Percentiles rank a stretch among this genome's conserved stretches.
Conservation (phyloP, 2,888 invertebrate species). For the Furcula furcula region DNA sequence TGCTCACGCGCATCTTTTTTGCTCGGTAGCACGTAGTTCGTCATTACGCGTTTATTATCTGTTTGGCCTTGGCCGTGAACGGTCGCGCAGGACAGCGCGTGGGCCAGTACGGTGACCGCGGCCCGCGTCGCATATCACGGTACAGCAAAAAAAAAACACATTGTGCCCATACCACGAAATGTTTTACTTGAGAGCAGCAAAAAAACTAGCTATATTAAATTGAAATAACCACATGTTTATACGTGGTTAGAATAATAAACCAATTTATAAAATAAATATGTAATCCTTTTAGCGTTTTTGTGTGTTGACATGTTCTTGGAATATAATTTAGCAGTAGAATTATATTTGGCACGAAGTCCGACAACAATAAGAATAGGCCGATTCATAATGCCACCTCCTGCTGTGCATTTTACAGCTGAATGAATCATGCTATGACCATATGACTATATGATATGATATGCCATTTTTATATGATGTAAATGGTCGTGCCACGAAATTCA, state of each 20-base stretch:
- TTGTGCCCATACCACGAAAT: slow-evolving; percentile 35
- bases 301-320: slow-evolving; percentile 1
- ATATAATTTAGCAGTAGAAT: slow-evolving; percentile 13
- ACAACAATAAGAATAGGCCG: slow-evolving; percentile 11
- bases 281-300: slow-evolving; percentile 1
- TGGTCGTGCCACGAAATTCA: too few species aligned
- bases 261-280: slow-evolving; percentile 1
- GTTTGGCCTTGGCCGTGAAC: slow-evolving; percentile 79
- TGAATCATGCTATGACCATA: slow-evolving; percentile 13
- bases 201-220: slow-evolving; percentile 33
- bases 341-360: slow-evolving; percentile 7
- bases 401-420: slow-evolving; percentile 11
- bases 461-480: too few species aligned
- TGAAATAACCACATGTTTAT: slow-evolving; percentile 23
- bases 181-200: slow-evolving; percentile 23
- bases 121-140: slow-evolving; percentile 38
- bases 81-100: slow-evolving; percentile 60
- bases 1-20: slow-evolving; percentile 53
- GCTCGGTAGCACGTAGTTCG: slow-evolving; percentile 66
- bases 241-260: slow-evolving; percentile 21
- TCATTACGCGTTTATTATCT: slow-evolving; percentile 74
- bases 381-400: slow-evolving; percentile 8
- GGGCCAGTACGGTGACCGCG: slow-evolving; percentile 48
- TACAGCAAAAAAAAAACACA: slow-evolving; percentile 40
- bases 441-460: too few species aligned